Conservation (phyloP, 2,797 vertebrate genomes). For the Hyperoplus immaculatus region DNA sequence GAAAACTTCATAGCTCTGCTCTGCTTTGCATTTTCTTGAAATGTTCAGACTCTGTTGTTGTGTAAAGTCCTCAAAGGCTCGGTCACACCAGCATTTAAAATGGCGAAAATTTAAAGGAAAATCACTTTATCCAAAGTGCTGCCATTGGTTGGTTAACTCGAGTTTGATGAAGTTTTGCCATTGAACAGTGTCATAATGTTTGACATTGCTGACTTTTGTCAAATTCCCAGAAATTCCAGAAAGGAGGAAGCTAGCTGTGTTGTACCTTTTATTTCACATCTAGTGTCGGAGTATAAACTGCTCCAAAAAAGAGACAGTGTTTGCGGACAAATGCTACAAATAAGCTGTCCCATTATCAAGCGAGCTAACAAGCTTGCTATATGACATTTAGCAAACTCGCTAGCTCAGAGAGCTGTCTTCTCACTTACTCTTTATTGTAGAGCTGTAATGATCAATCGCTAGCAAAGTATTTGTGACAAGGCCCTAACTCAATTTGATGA, state of each 20-base stretch:
- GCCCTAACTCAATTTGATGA: not conserved
- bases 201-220: not conserved
- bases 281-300: not conserved
- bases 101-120: not conserved
- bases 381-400: not conserved
- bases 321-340: not conserved
- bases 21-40: conserved; percentile 14
- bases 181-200: not conserved
- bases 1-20: conserved; percentile 9
- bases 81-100: conserved; percentile 2
- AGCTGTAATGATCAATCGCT: no score
- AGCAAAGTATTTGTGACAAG: not conserved
- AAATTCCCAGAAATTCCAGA: not conserved
- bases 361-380: not conserved
- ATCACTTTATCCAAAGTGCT: not conserved
- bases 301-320: not conserved
- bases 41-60: conserved; percentile 9
- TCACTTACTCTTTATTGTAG: no score
- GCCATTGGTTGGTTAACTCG: not conserved
- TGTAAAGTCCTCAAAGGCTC: not conserved
- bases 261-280: not conserved
- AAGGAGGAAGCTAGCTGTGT: not conserved
- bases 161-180: not conserved
- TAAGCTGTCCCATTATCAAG: not conserved
- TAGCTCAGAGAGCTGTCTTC: no score